Percentiles rank a stretch among this genome's conserved stretches.
Conservation (phyloP, 2,888 invertebrate species). For the Erebia epiphron region DNA sequence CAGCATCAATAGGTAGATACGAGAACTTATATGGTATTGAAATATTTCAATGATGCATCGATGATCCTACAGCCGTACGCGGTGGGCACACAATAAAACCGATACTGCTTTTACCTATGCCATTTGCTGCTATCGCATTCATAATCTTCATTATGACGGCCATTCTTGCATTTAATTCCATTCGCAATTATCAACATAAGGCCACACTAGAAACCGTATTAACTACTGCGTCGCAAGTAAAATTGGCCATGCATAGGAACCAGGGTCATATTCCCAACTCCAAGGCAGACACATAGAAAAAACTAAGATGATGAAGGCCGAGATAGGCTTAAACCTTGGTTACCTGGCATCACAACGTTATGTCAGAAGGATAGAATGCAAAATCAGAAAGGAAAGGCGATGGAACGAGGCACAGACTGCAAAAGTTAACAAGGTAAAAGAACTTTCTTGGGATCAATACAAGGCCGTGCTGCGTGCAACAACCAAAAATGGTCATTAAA, state of each 20-base stretch:
- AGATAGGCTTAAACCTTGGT: too few species aligned
- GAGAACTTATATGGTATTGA: not conserved
- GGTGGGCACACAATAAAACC: conserved; percentile 22
- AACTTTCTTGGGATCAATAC: conserved; percentile 12
- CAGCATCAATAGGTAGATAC: not conserved
- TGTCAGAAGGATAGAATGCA: too few species aligned
- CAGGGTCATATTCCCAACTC: too few species aligned
- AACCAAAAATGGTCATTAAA: conserved; percentile 30
- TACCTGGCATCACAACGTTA: too few species aligned
- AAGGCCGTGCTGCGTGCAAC: conserved; percentile 19
- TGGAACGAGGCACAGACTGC: too few species aligned
- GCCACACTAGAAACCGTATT: not conserved
- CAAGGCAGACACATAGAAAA: too few species aligned
- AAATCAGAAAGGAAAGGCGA: not conserved
- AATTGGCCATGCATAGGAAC: too few species aligned
- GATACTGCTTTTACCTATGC: conserved; percentile 25
- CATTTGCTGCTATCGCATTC: conserved; percentile 29
- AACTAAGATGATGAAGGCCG: too few species aligned
- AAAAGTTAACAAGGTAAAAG: conserved; percentile 10
- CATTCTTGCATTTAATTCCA: conserved; percentile 26
- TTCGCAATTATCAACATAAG: not conserved
- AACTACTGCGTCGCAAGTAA: too few species aligned
- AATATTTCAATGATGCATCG: not conserved
- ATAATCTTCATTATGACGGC: conserved; percentile 27
- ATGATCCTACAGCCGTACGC: not conserved